phyloP scores from a whole-genome alignment of 2,113 vertebrate genomes.

The Oplegnathus fasciatus region DNA sequence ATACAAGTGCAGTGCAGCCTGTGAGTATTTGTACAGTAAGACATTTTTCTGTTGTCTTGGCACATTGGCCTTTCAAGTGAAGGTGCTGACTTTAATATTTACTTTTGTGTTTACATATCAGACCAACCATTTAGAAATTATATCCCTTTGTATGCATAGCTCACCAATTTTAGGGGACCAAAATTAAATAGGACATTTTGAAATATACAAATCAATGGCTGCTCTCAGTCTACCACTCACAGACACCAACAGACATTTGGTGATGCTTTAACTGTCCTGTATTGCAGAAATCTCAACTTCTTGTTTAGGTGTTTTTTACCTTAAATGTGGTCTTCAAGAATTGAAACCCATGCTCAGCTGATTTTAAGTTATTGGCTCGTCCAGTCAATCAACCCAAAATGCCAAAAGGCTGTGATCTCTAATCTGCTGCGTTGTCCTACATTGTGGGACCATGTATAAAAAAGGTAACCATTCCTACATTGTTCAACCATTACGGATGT shows the following conservation, averaged over 20 bases:
- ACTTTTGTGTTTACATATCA: background rate
- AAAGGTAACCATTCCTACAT: background rate
- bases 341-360: background rate
- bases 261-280: background rate
- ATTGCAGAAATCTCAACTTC: background rate
- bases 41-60: background rate
- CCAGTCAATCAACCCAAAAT: background rate
- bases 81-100: background rate
- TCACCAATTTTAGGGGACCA: background rate
- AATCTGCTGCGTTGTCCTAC: background rate
- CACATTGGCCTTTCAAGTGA: background rate
- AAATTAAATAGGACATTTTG: background rate
- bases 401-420: slow-evolving; percentile 12
- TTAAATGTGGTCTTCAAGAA: background rate
- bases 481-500: background rate
- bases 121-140: background rate
- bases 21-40: background rate
- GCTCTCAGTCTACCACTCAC: background rate
- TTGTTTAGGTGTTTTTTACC: background rate
- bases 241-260: background rate
- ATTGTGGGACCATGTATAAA: background rate
- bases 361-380: background rate
- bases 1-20: background rate
- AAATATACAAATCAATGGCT: background rate
- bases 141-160: background rate